A percentile compares a stretch with the other conserved stretches of the same genome.
Evolutionary conservation across 2,797 vertebrate species (phyloP).

Genomic region (Bovichtus variegatus): DNA sequence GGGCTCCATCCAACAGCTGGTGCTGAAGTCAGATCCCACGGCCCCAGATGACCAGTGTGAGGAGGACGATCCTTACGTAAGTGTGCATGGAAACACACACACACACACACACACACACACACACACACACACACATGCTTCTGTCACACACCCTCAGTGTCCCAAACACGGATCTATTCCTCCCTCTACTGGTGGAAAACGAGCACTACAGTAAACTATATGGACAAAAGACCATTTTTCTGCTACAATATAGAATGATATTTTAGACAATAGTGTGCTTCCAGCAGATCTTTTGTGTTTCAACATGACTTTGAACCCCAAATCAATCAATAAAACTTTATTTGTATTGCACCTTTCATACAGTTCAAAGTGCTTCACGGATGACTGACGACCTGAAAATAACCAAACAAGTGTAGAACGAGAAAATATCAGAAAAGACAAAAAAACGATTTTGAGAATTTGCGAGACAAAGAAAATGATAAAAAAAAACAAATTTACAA

Average conservation of each 20-base stretch:
- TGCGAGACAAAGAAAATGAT: no score
- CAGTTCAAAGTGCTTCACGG: no score
- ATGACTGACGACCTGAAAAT: no score
- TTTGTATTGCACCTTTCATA: no score
- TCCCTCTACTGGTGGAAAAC: conserved; percentile 67
- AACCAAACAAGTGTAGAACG: no score
- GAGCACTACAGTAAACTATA: conserved; percentile 1
- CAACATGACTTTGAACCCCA: no score
- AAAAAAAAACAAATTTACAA: no score
- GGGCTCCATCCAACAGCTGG: conserved; percentile 96
- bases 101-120: background rate
- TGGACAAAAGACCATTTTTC: background rate
- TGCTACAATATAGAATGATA: background rate
- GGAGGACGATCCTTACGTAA: conserved; percentile 94
- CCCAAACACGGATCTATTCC: conserved; percentile 5
- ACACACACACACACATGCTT: conserved; percentile 1
- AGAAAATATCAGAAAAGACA: no score
- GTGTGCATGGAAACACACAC: conserved; percentile 57
- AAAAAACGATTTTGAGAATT: no score
- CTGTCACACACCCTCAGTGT: background rate
- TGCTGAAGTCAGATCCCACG: conserved; percentile 88
- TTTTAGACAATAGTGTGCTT: background rate
- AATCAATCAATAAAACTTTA: no score
- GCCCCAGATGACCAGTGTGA: conserved; percentile 92
- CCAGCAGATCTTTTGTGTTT: no score